phyloP scores from a whole-genome alignment of 2,888 invertebrate species.

The Galeopsomyia nigrocyanea region DNA sequence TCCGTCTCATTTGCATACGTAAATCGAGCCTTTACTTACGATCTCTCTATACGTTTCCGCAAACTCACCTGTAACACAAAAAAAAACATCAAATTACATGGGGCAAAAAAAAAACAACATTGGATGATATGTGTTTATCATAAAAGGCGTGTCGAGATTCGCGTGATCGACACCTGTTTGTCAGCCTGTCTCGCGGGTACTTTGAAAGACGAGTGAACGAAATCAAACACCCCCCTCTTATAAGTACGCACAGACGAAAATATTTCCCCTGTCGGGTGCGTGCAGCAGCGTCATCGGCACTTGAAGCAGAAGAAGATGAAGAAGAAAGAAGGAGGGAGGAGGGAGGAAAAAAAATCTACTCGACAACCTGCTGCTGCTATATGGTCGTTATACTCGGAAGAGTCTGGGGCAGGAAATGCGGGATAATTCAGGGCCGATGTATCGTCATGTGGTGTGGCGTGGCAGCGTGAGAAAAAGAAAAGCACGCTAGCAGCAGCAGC shows the following conservation, averaged over 20 bases:
- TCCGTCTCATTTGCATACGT: not conserved
- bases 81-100: not conserved
- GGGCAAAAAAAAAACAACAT: too few species aligned
- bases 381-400: not conserved
- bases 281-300: not conserved
- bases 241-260: not conserved
- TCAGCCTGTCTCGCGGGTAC: not conserved
- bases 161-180: too few species aligned
- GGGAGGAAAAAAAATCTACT: not conserved
- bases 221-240: slow-evolving; percentile 6
- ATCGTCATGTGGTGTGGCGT: not conserved
- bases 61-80: slow-evolving; percentile 35
- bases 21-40: slow-evolving; percentile 18
- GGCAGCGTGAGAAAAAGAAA: slow-evolving; percentile 50
- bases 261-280: slow-evolving; percentile 7
- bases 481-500: slow-evolving; percentile 18
- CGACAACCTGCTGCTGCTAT: slow-evolving; percentile 9
- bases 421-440: slow-evolving; percentile 45
- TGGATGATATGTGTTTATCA: too few species aligned
- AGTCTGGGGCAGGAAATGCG: slow-evolving; percentile 46
- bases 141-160: too few species aligned
- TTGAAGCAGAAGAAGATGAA: not conserved
- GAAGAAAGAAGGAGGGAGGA: too few species aligned
- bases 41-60: not conserved
- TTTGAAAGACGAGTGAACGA: slow-evolving; percentile 1